These are phyloP conservation scores for Antechinus stuartii DNA, from an alignment of 2,113 vertebrate genomes.

Conservation along the genomic window DNA sequence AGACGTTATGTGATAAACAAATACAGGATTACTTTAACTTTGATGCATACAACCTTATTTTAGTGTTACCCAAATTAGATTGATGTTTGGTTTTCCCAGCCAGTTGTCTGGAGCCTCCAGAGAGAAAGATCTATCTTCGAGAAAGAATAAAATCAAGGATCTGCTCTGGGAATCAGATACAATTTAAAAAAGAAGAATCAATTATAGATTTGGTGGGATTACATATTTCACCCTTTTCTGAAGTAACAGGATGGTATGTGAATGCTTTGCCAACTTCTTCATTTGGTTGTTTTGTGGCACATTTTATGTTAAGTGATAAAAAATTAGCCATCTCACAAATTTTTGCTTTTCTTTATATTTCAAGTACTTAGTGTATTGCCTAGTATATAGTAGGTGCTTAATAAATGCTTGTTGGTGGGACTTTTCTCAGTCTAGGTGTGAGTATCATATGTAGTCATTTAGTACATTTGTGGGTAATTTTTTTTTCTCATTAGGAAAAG, in stretches of 20 bases:
- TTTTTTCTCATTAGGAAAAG: neutral
- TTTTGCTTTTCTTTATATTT: neutral
- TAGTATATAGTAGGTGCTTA: neutral
- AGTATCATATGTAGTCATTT: neutral
- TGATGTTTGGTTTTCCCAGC: conserved; percentile 15
- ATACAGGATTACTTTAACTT: neutral
- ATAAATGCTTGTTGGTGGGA: neutral
- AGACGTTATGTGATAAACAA: conserved; percentile 22
- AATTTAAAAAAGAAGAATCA: neutral
- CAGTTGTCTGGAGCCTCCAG: conserved; percentile 32
- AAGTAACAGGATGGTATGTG: neutral
- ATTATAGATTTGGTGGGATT: neutral
- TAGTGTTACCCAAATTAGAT: neutral
- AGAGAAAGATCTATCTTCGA: neutral
- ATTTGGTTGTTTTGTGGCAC: neutral
- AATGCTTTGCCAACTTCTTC: neutral
- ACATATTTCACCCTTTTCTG: conserved; percentile 5
- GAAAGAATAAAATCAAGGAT: conserved; percentile 21
- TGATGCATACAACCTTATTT: conserved; percentile 7
- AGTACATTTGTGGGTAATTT: conserved; percentile 1
- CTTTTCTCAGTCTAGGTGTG: neutral
- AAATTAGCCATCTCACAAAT: conserved; percentile 3
- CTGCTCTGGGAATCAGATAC: neutral
- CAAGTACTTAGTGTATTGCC: no score
- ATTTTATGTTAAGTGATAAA: neutral